Base-by-base conservation (phyloP, 1,140 invertebrate genomes). In the Steinernema feltiae region DNA sequence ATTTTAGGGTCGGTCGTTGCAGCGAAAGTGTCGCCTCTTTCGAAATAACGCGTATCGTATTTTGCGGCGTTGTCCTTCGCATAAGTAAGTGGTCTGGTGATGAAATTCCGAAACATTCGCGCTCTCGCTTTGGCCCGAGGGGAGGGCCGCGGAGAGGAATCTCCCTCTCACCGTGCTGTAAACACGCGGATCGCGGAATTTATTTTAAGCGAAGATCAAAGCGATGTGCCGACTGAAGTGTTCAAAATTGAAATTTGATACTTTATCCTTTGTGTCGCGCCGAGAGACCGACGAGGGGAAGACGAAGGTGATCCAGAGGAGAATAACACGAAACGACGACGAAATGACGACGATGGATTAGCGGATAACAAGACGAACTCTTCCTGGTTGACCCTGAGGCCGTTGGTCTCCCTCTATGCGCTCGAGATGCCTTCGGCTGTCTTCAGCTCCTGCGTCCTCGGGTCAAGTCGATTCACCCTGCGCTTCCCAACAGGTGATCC, bases 131-230 rank as follows among this genome's bases (percentile, higher is more conserved):
- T 21, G 53, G 12, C 53, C 53, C 18, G 35, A 41, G 35, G 35
- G 35, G 35, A 41, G 35, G 35, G 35, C 35, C 35, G 35, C 35
- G 35, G 18, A 41, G 35, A 41, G 35, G 35, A 41, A 18, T 21
- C 53, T 63, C 53, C 3, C 53, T 27, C 3, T 21, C 12, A 21
- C 53, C 18, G 35, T 41, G 35, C 53, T 63, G 53, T 63, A 63
- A 63, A 63, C 53, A 63, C 53, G 35, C 35, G 53, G 53, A 63
- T 63, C 53, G 53, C 53, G 53, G 53, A 63, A 63, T 63, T 63
- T 63, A 63, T 63, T 63, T 63, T 63, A 63, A 63, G 53, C 53
- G 53, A 63, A 41, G 53, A 63, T 63, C 53, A 63, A 63, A 63
- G 53, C 24, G 53, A 27, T 27, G 53, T 63, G 53, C 53, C 53